Evolutionary conservation across 2,113 vertebrate genomes (phyloP).

Genomic region (Rhinopomastus cyanomelas): DNA sequence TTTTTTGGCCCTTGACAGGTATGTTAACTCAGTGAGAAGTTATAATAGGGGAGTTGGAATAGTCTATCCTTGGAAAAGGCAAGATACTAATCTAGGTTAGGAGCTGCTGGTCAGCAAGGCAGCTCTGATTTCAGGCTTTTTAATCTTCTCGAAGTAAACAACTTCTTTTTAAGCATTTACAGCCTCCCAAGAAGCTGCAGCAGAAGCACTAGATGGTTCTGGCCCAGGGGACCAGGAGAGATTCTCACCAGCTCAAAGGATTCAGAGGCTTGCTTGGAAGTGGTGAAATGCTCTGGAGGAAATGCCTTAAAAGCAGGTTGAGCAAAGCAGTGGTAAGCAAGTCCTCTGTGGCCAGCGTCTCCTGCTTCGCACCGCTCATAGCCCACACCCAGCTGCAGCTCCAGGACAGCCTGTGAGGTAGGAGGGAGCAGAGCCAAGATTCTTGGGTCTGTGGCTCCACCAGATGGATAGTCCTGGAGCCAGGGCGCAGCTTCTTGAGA

Average conservation of each 20-base stretch:
- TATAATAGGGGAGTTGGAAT: neutral
- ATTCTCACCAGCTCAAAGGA: neutral
- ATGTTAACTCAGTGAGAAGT: neutral
- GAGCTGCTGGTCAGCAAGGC: neutral
- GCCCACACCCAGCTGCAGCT: neutral
- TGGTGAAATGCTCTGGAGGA: neutral
- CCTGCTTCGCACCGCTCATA: neutral
- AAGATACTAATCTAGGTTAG: neutral
- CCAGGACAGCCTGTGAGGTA: neutral
- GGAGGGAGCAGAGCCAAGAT: neutral
- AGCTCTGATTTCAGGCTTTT: neutral
- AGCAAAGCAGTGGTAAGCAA: neutral
- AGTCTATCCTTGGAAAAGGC: neutral
- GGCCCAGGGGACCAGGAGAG: neutral
- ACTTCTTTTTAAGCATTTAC: neutral
- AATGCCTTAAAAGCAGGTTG: neutral
- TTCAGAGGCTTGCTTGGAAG: neutral
- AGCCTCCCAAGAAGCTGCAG: neutral
- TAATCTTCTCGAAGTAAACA: neutral
- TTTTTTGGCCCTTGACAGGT: neutral
- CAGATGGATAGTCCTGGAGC: slow-evolving; percentile 29
- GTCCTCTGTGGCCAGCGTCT: neutral
- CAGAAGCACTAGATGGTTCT: neutral
- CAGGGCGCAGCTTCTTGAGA: neutral
- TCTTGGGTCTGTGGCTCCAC: slow-evolving; percentile 29